Percentiles rank a stretch among this genome's conserved stretches.
These are phyloP conservation scores for Tenthredo notha DNA, from an alignment of 2,888 invertebrate genomes.

Conservation along the genomic window DNA sequence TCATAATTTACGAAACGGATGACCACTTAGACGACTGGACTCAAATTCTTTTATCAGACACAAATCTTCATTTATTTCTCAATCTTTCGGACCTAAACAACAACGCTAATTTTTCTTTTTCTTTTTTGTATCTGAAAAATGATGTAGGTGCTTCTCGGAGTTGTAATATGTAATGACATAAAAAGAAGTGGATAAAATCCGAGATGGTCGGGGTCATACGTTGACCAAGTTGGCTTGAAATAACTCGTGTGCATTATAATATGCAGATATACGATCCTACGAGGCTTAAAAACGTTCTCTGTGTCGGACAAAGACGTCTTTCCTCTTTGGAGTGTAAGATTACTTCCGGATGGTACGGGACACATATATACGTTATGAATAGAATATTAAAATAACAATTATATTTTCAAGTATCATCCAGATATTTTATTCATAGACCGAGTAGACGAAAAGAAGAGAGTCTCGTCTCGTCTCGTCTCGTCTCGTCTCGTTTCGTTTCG, in stretches of 20 bases:
- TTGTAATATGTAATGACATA: too few relatives aligned
- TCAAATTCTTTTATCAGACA: not conserved
- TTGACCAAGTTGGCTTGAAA: too few relatives aligned
- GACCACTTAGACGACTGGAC: not conserved
- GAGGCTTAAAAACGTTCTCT: not conserved
- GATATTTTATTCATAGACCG: conserved; percentile 53
- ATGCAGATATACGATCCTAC: not conserved
- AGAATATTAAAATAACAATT: conserved; percentile 48
- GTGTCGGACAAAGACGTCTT: conserved; percentile 1
- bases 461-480: not conserved
- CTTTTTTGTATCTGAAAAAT: too few relatives aligned
- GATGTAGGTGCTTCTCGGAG: too few relatives aligned
- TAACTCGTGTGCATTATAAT: not conserved
- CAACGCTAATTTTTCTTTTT: too few relatives aligned
- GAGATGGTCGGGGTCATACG: too few relatives aligned
- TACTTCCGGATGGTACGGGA: conserved; percentile 45
- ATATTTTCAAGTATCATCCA: conserved; percentile 46
- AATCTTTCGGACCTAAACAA: too few relatives aligned
- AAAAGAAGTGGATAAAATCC: too few relatives aligned
- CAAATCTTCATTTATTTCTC: not conserved
- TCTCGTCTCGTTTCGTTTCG: not conserved
- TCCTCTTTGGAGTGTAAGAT: conserved; percentile 2
- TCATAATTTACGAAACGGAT: too few relatives aligned
- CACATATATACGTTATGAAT: not conserved
- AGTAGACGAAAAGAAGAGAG: not conserved